Percentiles rank a stretch among this genome's conserved stretches.
Evolutionary conservation across 2,888 invertebrate species (phyloP).

Genomic region (Trichogramma evanescens): DNA sequence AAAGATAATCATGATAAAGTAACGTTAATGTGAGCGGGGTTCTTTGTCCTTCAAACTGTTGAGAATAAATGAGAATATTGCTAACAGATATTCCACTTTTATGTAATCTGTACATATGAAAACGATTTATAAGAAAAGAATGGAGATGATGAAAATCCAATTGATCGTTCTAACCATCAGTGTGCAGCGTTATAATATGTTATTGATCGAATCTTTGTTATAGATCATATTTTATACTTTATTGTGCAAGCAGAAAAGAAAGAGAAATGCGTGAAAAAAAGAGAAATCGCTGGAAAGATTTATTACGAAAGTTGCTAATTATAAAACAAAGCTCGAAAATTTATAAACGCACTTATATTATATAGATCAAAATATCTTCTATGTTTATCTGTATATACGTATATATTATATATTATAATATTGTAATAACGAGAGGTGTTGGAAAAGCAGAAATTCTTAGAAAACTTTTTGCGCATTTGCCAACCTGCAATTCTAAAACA

Average conservation of each 20-base stretch:
- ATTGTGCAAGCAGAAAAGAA: conserved; percentile 24
- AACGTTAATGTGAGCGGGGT: conserved; percentile 3
- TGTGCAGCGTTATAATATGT: conserved; percentile 25
- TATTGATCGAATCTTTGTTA: conserved; percentile 32
- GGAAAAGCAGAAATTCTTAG: conserved; percentile 3
- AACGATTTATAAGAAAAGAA: conserved; percentile 1
- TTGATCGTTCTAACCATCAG: neutral
- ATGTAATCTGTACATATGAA: conserved; percentile 20
- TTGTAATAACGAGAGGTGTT: conserved; percentile 1
- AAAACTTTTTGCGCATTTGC: conserved; percentile 7
- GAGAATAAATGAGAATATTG: no score
- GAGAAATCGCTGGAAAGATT: neutral
- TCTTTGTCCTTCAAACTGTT: neutral
- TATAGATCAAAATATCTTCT: no score
- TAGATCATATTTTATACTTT: conserved; percentile 30
- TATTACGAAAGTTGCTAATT: neutral
- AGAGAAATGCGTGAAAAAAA: conserved; percentile 20
- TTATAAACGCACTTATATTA: neutral
- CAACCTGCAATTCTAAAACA: conserved; percentile 14
- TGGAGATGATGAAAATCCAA: neutral
- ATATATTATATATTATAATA: no score
- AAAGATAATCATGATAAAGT: conserved; percentile 3
- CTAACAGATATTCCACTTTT: conserved; percentile 1
- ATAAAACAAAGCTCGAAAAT: conserved; percentile 5
- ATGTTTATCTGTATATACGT: no score